Conservation (phyloP, 2,888 invertebrate species). For the Limnephilus lunatus region DNA sequence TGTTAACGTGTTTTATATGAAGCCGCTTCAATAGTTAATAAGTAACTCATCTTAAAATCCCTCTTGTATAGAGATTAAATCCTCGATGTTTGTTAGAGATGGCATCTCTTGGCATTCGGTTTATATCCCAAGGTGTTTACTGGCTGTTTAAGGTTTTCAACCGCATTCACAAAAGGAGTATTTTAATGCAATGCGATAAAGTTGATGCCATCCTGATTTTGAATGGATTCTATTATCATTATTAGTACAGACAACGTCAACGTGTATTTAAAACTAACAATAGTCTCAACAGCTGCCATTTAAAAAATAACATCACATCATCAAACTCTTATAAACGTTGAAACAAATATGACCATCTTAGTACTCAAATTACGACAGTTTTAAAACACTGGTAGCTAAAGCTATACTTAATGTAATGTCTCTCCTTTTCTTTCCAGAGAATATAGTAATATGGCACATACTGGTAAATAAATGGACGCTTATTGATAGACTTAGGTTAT, state of each 20-base stretch:
- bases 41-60: constrained; percentile 15
- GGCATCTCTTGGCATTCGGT: neutral
- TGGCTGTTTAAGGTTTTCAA: neutral
- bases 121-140: neutral
- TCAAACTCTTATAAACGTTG: neutral
- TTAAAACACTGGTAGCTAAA: neutral
- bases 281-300: neutral
- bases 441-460: too few species aligned
- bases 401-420: neutral
- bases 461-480: too few species aligned
- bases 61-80: constrained; percentile 39
- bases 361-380: too few species aligned
- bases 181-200: neutral
- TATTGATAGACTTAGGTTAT: too few species aligned
- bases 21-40: neutral
- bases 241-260: neutral
- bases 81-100: constrained; percentile 13
- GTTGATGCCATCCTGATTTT: neutral
- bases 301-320: neutral
- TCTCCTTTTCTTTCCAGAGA: too few species aligned
- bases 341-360: too few species aligned
- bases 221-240: neutral
- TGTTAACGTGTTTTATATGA: neutral
- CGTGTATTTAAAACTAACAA: neutral
- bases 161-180: neutral